Percentiles rank a stretch among this genome's conserved stretches.
Conservation (phyloP, 1,140 invertebrate species). For the Aphelinus certus region DNA sequence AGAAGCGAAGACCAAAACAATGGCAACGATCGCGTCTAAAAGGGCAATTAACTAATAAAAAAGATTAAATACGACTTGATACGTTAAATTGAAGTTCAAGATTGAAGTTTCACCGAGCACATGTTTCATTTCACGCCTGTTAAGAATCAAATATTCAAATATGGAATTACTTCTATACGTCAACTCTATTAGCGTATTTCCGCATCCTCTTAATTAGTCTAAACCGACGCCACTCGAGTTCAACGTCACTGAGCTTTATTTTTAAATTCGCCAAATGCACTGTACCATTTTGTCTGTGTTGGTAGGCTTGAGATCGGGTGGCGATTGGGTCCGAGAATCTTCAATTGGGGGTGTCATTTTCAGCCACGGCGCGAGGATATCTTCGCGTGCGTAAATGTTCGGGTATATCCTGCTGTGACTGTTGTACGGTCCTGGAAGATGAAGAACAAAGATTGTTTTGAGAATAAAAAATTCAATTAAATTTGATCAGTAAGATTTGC, state of each 20-base stretch:
- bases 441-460: too few species aligned
- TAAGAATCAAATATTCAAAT: neutral
- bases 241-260: neutral
- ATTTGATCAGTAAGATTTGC: neutral
- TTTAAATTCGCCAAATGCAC: neutral
- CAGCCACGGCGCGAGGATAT: conserved; percentile 4
- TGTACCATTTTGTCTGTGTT: conserved; percentile 36
- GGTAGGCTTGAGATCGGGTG: conserved; percentile 23
- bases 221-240: neutral
- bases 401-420: conserved; percentile 6
- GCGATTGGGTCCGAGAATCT: conserved; percentile 21
- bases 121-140: too few species aligned
- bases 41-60: too few species aligned
- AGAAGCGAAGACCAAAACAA: too few species aligned
- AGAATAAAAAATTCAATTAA: conserved; percentile 13
- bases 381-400: neutral
- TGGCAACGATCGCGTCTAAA: too few species aligned
- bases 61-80: too few species aligned
- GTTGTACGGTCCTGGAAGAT: conserved; percentile 27
- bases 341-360: conserved; percentile 32
- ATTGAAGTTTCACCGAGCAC: too few species aligned
- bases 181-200: conserved; percentile 5
- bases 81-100: too few species aligned
- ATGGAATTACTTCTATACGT: conserved; percentile 1
- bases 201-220: neutral